Evolutionary conservation across 2,797 vertebrate genomes (phyloP).

Genomic region (Centropyge bicolor): DNA sequence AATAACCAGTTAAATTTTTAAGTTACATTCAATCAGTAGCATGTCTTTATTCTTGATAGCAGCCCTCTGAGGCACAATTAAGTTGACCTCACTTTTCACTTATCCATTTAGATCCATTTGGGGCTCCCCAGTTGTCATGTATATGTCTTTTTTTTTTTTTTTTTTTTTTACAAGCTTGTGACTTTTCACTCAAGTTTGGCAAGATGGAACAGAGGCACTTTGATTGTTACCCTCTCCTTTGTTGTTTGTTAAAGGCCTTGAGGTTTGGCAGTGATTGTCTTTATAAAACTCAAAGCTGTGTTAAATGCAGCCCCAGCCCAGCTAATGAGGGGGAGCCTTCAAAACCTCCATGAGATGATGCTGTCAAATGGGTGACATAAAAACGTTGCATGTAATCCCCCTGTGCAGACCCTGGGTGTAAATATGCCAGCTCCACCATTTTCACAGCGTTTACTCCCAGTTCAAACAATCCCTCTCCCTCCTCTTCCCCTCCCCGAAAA

Average conservation of each 20-base stretch:
- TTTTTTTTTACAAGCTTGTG: conserved; percentile 29
- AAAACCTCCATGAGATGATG: conserved; percentile 76
- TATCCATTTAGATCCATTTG: conserved; percentile 46
- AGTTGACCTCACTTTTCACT: conserved; percentile 39
- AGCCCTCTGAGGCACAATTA: conserved; percentile 43
- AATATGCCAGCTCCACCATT: conserved; percentile 85
- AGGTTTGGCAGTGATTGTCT: conserved; percentile 78
- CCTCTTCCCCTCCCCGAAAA: conserved; percentile 61
- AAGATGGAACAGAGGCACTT: conserved; percentile 60
- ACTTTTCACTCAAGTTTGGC: conserved; percentile 65
- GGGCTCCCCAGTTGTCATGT: conserved; percentile 49
- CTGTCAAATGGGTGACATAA: conserved; percentile 82
- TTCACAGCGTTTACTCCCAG: conserved; percentile 81
- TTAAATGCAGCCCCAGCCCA: conserved; percentile 74
- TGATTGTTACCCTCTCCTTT: conserved; percentile 73
- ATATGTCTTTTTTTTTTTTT: conserved; percentile 36
- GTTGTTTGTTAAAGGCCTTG: conserved; percentile 72
- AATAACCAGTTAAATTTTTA: neutral
- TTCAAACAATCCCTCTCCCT: conserved; percentile 80
- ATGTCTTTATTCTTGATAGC: conserved; percentile 18
- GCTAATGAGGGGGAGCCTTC: conserved; percentile 80
- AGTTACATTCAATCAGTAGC: conserved; percentile 21
- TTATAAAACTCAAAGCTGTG: conserved; percentile 78
- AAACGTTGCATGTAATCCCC: conserved; percentile 77
- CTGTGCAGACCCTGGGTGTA: conserved; percentile 78